Conservation (phyloP, 1,140 invertebrate genomes). For the Homalodisca vitripennis region DNA sequence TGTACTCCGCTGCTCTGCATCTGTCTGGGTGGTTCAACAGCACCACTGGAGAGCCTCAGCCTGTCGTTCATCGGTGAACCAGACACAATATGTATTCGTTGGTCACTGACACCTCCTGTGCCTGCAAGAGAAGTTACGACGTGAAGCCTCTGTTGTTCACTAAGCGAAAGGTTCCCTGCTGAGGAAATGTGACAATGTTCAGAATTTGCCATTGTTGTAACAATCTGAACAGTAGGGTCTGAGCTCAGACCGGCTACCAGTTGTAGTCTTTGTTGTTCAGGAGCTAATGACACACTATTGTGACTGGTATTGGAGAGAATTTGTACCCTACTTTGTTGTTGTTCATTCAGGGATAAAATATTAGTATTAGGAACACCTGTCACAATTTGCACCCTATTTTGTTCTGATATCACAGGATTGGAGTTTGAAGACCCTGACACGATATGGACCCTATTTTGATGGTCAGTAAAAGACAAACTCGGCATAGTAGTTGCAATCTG, state of each 20-base stretch:
- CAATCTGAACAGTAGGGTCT: conserved; percentile 32
- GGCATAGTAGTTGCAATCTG: conserved; percentile 25
- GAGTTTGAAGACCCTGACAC: conserved; percentile 37
- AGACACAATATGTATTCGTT: conserved; percentile 25
- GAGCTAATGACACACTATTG: conserved; percentile 24
- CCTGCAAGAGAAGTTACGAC: conserved; percentile 32
- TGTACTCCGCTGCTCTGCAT: conserved; percentile 19
- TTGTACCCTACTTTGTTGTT: conserved; percentile 32
- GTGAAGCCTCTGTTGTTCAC: conserved; percentile 35
- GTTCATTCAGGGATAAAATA: conserved; percentile 26
- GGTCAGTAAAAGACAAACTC: not conserved
- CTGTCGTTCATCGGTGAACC: conserved; percentile 18
- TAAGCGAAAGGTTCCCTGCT: conserved; percentile 9
- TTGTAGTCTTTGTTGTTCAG: conserved; percentile 28
- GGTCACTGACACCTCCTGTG: conserved; percentile 10
- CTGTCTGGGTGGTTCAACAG: conserved; percentile 6
- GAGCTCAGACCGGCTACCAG: conserved; percentile 22
- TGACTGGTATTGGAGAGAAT: conserved; percentile 26
- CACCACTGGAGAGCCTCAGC: conserved; percentile 3
- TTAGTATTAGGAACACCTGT: conserved; percentile 34
- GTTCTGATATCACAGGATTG: conserved; percentile 33
- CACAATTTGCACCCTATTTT: conserved; percentile 40
- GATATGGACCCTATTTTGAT: conserved; percentile 35
- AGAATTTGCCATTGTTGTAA: conserved; percentile 27
- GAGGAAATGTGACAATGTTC: conserved; percentile 1